These are phyloP conservation scores for Falco peregrinus DNA, from an alignment of 2,797 vertebrate genomes.

Conservation along the genomic window DNA sequence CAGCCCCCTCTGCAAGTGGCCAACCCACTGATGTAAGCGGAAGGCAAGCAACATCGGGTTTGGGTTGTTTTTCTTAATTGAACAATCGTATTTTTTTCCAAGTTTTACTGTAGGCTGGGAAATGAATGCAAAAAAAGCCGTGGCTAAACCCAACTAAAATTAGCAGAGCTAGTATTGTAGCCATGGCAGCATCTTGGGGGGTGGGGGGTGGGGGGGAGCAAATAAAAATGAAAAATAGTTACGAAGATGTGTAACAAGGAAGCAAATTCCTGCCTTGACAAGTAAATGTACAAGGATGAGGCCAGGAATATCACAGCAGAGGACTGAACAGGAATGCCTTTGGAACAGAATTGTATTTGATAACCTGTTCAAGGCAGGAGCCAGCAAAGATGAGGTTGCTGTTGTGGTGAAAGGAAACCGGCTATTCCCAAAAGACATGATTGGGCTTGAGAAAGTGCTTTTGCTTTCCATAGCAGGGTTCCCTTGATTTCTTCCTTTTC, in stretches of 20 bases:
- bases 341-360: background rate
- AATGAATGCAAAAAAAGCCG: accelerated
- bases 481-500: background rate
- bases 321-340: background rate
- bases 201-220: too few relatives aligned
- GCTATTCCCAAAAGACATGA: background rate
- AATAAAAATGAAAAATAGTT: background rate
- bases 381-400: background rate
- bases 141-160: background rate
- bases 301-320: background rate
- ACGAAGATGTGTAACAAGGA: background rate
- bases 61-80: background rate
- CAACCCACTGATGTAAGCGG: background rate
- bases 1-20: too few relatives aligned
- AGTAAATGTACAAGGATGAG: background rate
- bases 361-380: background rate
- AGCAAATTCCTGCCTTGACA: background rate
- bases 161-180: background rate
- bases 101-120: background rate
- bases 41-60: background rate
- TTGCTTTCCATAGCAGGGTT: background rate
- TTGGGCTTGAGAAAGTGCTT: background rate
- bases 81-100: accelerated
- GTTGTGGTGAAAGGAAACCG: background rate
- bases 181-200: too few relatives aligned